A percentile compares a stretch with the other conserved stretches of the same genome.
These are phyloP conservation scores for Lucilia cuprina DNA, from an alignment of 1,140 invertebrate species.

Conservation along the genomic window DNA sequence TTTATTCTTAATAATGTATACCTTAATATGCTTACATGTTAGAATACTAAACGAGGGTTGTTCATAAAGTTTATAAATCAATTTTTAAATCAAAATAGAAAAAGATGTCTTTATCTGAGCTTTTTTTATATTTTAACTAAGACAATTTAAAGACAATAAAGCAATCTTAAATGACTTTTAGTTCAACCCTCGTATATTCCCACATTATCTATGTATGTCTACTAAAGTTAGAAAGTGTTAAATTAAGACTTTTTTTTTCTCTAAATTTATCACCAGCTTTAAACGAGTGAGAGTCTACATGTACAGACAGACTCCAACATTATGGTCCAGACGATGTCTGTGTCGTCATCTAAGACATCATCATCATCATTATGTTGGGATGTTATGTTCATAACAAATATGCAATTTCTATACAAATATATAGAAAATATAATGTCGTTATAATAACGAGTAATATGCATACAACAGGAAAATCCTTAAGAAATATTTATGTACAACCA, in stretches of 20 bases:
- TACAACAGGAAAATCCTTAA: conserved; percentile 28
- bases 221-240: conserved; percentile 21
- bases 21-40: too few relatives aligned
- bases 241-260: not conserved
- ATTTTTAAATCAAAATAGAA: too few relatives aligned
- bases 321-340: not conserved
- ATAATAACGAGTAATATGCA: conserved; percentile 24
- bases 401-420: conserved; percentile 31
- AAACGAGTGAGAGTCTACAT: not conserved
- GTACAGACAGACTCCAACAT: not conserved
- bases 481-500: not conserved
- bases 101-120: too few relatives aligned
- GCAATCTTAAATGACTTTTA: too few relatives aligned
- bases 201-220: not conserved
- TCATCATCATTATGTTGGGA: not conserved
- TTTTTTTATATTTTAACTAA: too few relatives aligned
- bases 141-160: too few relatives aligned
- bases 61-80: too few relatives aligned
- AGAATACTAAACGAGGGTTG: too few relatives aligned
- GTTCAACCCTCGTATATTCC: not conserved
- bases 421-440: conserved; percentile 17
- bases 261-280: not conserved
- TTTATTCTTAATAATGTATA: too few relatives aligned
- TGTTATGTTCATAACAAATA: not conserved
- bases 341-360: not conserved